Evolutionary conservation across 2,797 vertebrate species (phyloP), one percentile per base, ranked within the genome.

Genomic region (Sebastolobus alascanus): DNA sequence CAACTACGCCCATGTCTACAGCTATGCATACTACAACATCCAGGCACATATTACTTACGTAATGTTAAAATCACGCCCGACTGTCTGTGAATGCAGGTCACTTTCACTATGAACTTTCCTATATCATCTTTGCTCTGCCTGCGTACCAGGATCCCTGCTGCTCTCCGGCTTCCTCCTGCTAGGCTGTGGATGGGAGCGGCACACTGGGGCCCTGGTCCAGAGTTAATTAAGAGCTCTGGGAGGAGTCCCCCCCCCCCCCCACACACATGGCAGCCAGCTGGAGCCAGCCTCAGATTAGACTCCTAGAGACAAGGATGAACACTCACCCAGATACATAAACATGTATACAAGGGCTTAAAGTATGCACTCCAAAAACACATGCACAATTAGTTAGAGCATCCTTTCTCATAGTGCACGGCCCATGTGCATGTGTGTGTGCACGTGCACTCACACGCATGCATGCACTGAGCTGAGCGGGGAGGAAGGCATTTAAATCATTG

Each of bases 201-300:
- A 14, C 87, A 76, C 87, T 86, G 79, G 80, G 81, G 79, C 88
- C 90, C 85, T 81, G 83, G 88, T 85, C 86, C 87, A 82, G 83
- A 95, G 90, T 95, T 96, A 96, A 96, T 96, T 95, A 96, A 94
- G 93, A 93, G 92, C 90, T 93, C 84, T 91, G 91, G 92, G 87
- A 93, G 90, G 89, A 91, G 75, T 46, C 25, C 11, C 75, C 80
- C 79, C 74, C 74, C 61, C 56, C 64, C 27, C 16, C 40, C 29
- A 13, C 60, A 11, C 64, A 29, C 90, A 89, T 5, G 20, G 85
- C 75, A 88, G 89, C 94, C 93, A 93, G 92, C 93, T 94, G 90
- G 90, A 95, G 92, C 92, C 94, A 91, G 82, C 76, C 75, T 89
- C 75, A 93, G 94, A 95, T 94, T 93, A 95, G 87, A 96, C 92